Evolutionary conservation across 2,797 vertebrate genomes (phyloP), one percentile per base, ranked within the genome.

Genomic region (Chiropotes sagulatus): DNA sequence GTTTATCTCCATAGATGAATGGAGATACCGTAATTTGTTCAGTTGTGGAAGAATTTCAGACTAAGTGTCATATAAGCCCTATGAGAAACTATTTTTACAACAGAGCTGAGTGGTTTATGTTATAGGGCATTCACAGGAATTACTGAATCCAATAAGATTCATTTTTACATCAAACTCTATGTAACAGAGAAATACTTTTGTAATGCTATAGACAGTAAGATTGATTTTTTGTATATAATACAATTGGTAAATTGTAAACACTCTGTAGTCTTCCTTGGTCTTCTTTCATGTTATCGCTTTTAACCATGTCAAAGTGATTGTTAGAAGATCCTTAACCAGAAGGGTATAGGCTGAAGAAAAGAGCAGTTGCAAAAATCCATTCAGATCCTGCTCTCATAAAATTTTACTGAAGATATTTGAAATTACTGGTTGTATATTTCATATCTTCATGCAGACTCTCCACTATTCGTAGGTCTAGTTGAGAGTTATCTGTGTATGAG

Each of bases 381-480:
- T 92, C 48, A 48, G 50, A 61, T 64, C 72, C 22, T 67, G 44
- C 19, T 72, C 17, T 67, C 75, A 95, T 75, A 95, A 96, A 92
- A 85, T 54, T 90, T 81, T 72, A 97, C 50, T 79, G 58, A 88
- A 93, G 39, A 81, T 57, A 83, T 78, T 78, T 88, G 46, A 96
- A 90, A 94, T 88, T 58, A 76, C 78, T 82, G 3, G 20, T 72
- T 79, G 19, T 41, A 76, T 54, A 20, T 94, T 95, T 93, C 36
- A 26, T 61, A 78, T 70, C 67, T 83, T 19, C 46, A n/a, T 33
- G 48, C 7, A 92, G 67, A 79, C 50, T 81, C 89, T 50, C n/a
- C 46, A 75, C 26, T 33, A 39, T 88, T 90, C 70, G n/a, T 24
- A 79, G 3, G 5, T 88, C 48, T 70, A 88, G 93, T 88, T 90